phyloP scores from a whole-genome alignment of 2,888 invertebrate species.

The Cantharis nigra region DNA sequence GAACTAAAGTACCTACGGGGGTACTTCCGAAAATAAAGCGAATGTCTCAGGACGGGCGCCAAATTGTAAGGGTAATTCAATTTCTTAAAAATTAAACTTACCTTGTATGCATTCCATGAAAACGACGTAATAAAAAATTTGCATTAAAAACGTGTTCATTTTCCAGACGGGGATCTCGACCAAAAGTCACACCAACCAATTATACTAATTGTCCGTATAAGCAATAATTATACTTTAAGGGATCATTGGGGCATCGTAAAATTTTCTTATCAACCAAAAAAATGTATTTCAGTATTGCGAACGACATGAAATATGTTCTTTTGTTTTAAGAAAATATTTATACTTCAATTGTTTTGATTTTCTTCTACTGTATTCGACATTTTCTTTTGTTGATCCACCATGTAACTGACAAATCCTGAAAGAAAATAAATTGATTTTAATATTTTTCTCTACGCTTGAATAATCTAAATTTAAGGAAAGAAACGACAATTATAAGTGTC shows the following conservation, averaged over 20 bases:
- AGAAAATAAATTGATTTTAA: neutral
- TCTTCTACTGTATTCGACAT: neutral
- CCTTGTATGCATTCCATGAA: slow-evolving; percentile 26
- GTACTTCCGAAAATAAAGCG: too few relatives aligned
- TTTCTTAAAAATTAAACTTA: slow-evolving; percentile 6
- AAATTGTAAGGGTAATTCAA: neutral
- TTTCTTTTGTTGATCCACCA: neutral
- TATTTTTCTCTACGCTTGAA: neutral
- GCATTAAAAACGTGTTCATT: slow-evolving; percentile 28
- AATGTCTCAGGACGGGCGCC: neutral
- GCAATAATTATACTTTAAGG: slow-evolving; percentile 10
- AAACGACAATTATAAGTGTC: neutral
- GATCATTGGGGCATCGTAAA: slow-evolving; percentile 15
- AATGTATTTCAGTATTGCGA: neutral
- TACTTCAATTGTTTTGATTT: neutral
- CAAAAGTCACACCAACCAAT: neutral
- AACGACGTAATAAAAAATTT: slow-evolving; percentile 26
- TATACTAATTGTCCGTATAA: slow-evolving; percentile 16
- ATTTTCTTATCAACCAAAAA: slow-evolving; percentile 13
- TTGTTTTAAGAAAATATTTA: neutral
- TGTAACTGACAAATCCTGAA: neutral
- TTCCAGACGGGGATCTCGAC: neutral
- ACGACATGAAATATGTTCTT: neutral
- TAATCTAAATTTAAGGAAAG: neutral
- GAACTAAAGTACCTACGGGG: neutral